Conservation (phyloP, 2,888 invertebrate species). For the Pilophorus perplexus region DNA sequence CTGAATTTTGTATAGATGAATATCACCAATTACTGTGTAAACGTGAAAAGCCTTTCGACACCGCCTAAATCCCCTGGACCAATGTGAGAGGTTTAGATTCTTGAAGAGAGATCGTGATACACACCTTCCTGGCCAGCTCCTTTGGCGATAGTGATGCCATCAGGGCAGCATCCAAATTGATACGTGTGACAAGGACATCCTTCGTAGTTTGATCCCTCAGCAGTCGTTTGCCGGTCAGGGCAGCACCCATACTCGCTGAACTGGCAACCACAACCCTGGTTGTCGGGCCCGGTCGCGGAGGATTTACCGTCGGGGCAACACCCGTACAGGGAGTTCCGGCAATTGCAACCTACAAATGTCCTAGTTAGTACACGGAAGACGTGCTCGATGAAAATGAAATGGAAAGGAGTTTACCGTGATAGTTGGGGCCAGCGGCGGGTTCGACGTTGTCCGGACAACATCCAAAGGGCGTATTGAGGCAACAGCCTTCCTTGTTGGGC, state of each 20-base stretch:
- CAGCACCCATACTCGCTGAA: conserved; percentile 76
- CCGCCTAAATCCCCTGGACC: no score
- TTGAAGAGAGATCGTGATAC: not conserved
- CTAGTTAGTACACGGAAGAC: no score
- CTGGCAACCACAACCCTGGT: conserved; percentile 80
- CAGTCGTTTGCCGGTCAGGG: conserved; percentile 73
- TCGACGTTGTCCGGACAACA: conserved; percentile 88
- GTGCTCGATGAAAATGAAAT: not conserved
- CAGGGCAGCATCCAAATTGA: conserved; percentile 88
- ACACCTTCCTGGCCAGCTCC: conserved; percentile 68
- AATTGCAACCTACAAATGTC: conserved; percentile 65
- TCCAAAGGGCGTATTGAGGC: conserved; percentile 68
- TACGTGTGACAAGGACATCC: conserved; percentile 83
- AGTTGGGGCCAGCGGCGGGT: conserved; percentile 74
- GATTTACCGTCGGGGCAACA: conserved; percentile 84
- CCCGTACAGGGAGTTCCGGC: conserved; percentile 70
- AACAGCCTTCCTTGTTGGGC: conserved; percentile 76
- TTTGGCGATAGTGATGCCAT: conserved; percentile 71
- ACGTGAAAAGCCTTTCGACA: no score
- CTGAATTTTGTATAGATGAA: no score
- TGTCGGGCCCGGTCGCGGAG: conserved; percentile 71
- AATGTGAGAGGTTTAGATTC: no score
- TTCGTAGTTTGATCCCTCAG: conserved; percentile 71
- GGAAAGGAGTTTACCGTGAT: conserved; percentile 58
- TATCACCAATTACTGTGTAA: no score